Base-by-base conservation (phyloP, 2,888 invertebrate genomes). In the Eurytoma adleriae region DNA sequence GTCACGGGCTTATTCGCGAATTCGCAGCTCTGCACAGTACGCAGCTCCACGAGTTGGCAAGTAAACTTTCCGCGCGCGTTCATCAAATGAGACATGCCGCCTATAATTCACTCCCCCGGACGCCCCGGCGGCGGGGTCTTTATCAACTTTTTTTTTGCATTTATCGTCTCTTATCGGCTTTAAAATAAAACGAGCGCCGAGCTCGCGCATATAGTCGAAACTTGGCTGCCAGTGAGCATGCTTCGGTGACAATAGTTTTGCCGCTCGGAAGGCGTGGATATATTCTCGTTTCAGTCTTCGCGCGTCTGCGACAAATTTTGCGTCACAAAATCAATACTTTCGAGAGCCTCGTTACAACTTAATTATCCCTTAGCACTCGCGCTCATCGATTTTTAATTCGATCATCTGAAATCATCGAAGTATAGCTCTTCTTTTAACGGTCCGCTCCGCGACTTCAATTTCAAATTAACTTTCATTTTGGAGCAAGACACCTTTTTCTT, bases 241-340 rank as follows among this genome's bases (percentile, higher is more conserved):
- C 1, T 76, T 27, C 40, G 27, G 20, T 72, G 59, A 67, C 78
- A 59, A 72, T 78, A 57, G 24, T 67, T 71, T 59, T 72, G 30
- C 59, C 67, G 71, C 59, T 64, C 16, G 27, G 14, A 13, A 61
- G 59, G 20, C 20, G 24, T 20, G 20, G 18, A n/a, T 59, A 59
- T 20, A 59, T 18, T 12, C 18, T 1, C 18, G 20, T 48, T 40
- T 20, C 71, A 50, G 66, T 20, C 27, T 71, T 64, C 61, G 78
- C 72, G 74, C 79, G 70, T 20, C 75, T 72, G 50, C 71, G 61
- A 68, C 66, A 30, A 74, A 73, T 57, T 86, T 85, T 83, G 66
- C 80, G 78, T 80, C 79, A 72, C 82, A 68, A 83, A 85, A 86
- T 86, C 86, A 85, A 86, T 86, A 86, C 84, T 84, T 69, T 56